Evolutionary conservation across 2,888 invertebrate genomes (phyloP).

Genomic region (Melieria omissa): DNA sequence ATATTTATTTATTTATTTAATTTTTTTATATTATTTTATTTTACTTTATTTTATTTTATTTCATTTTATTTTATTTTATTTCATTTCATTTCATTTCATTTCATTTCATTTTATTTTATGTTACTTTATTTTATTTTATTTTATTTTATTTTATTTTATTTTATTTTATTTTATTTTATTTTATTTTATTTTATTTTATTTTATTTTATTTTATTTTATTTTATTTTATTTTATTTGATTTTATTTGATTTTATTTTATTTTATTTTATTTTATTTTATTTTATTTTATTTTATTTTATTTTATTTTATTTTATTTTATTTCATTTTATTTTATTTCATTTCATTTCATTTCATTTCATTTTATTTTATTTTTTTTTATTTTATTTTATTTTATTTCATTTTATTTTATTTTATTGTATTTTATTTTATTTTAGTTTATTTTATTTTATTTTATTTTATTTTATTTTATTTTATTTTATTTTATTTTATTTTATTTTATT

Average conservation of each 20-base stretch:
- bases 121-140: too few species aligned
- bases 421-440: too few species aligned
- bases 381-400: conserved; percentile 3
- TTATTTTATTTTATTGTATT: not conserved
- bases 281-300: conserved; percentile 2
- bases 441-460: too few species aligned
- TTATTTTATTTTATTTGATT: too few species aligned
- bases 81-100: too few species aligned
- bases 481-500: not conserved
- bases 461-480: too few species aligned
- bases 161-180: not conserved
- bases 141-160: not conserved
- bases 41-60: too few species aligned
- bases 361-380: not conserved
- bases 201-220: not conserved
- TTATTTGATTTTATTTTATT: too few species aligned
- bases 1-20: not conserved
- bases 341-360: not conserved
- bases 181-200: conserved; percentile 2
- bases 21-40: not conserved
- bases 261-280: conserved; percentile 11
- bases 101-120: too few species aligned
- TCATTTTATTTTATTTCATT: conserved; percentile 2
- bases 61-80: too few species aligned
- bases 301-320: conserved; percentile 8